Percentiles rank a stretch among this genome's conserved stretches.
These are phyloP conservation scores for Drosophila rellima DNA, from an alignment of 2,888 invertebrate genomes.

Conservation along the genomic window DNA sequence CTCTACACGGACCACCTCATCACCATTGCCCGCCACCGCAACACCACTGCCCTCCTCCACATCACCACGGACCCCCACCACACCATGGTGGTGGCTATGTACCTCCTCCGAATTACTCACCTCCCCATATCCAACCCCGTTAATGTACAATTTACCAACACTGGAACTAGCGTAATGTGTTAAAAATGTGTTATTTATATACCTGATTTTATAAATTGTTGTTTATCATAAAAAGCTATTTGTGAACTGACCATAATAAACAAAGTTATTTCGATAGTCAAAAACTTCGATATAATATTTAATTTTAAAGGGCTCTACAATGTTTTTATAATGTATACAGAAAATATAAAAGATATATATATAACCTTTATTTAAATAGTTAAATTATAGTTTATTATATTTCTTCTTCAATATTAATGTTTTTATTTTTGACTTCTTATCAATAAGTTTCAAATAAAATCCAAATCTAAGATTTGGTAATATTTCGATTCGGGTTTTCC, in stretches of 20 bases:
- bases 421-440: not conserved
- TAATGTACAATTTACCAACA: slow-evolving; percentile 21
- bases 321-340: not conserved
- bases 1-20: slow-evolving; percentile 19
- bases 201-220: not conserved
- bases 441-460: not conserved
- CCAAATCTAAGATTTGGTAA: too few species aligned
- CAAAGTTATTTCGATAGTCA: not conserved
- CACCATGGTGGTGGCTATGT: slow-evolving; percentile 8
- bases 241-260: not conserved
- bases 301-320: not conserved
- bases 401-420: not conserved
- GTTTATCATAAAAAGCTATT: not conserved
- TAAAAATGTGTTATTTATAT: slow-evolving; percentile 5
- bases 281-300: not conserved
- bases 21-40: slow-evolving; percentile 34
- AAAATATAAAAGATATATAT: not conserved
- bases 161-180: slow-evolving; percentile 3
- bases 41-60: slow-evolving; percentile 27
- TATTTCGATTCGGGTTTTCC: not conserved
- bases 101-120: slow-evolving; percentile 4
- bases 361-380: not conserved
- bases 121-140: slow-evolving; percentile 31
- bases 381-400: too few species aligned
- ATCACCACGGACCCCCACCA: slow-evolving; percentile 27